Percentiles rank a stretch among this genome's conserved stretches.
phyloP scores from a whole-genome alignment of 2,797 vertebrate genomes.

The Anolis apletophallus region DNA sequence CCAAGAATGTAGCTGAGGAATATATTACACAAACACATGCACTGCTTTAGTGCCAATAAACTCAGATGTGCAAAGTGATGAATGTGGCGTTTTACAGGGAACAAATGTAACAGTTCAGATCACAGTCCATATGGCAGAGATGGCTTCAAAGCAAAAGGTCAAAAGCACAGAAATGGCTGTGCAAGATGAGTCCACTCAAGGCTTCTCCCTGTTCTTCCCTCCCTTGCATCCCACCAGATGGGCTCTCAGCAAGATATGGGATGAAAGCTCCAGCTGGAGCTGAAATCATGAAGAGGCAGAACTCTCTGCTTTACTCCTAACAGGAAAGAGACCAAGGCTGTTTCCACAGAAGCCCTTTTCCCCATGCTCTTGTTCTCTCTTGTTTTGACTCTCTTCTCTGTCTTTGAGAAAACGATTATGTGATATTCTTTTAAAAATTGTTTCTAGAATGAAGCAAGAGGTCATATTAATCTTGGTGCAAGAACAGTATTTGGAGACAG shows the following conservation, averaged over 20 bases:
- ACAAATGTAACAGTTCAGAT: neutral
- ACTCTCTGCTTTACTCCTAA: neutral
- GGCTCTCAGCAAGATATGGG: neutral
- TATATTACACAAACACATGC: neutral
- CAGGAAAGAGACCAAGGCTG: neutral
- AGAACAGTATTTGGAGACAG: too few relatives aligned
- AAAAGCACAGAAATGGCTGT: neutral
- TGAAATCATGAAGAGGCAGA: neutral
- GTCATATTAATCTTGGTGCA: too few relatives aligned
- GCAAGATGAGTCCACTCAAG: neutral
- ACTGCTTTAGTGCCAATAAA: neutral
- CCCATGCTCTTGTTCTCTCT: neutral
- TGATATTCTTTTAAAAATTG: neutral
- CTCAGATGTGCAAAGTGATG: neutral
- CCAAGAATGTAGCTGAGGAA: neutral
- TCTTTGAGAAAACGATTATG: neutral
- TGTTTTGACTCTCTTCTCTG: neutral
- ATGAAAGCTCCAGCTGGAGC: conserved; percentile 1
- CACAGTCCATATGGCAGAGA: neutral
- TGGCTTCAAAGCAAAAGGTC: neutral
- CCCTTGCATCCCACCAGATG: neutral
- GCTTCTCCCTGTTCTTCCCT: neutral
- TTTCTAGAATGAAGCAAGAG: too few relatives aligned
- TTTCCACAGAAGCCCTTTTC: neutral
- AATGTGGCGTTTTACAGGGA: neutral